Percentiles rank a stretch among this genome's conserved stretches.
phyloP scores from a whole-genome alignment of 2,797 vertebrate species.

The Moxostoma hubbsi region DNA sequence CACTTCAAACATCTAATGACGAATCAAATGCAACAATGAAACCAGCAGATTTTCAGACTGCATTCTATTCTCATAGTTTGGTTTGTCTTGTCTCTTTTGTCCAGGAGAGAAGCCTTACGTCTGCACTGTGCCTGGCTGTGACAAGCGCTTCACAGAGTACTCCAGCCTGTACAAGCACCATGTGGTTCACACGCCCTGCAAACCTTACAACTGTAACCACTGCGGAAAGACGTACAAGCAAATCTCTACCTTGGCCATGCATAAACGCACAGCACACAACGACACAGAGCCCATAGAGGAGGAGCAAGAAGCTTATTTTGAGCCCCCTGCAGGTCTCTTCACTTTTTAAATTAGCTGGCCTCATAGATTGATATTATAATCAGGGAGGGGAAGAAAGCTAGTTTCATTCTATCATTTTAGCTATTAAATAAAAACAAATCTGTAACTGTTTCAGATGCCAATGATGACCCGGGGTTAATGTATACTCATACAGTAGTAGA shows the following conservation, averaged over 20 bases:
- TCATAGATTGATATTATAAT: too few species aligned
- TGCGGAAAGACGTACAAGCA: conserved; percentile 99
- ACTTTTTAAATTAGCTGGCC: not conserved
- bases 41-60: not conserved
- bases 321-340: conserved; percentile 88
- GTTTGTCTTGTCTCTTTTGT: not conserved
- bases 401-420: not conserved
- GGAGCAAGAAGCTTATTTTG: conserved; percentile 95
- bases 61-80: not conserved
- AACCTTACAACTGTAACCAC: conserved; percentile 99
- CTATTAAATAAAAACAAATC: not conserved
- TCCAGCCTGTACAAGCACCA: conserved; percentile 99
- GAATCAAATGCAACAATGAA: not conserved
- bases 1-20: not conserved
- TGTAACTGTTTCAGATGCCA: conserved; percentile 79
- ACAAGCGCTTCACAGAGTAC: conserved; percentile 98
- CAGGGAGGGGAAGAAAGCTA: too few species aligned
- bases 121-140: conserved; percentile 97
- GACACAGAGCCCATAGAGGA: conserved; percentile 98
- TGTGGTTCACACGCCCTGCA: conserved; percentile 97
- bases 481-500: conserved; percentile 88
- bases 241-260: conserved; percentile 98
- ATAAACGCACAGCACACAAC: conserved; percentile 96
- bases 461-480: conserved; percentile 89
- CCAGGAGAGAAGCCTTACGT: conserved; percentile 98